These are phyloP conservation scores for Falco cherrug DNA, from an alignment of 2,797 vertebrate genomes.

Conservation along the genomic window DNA sequence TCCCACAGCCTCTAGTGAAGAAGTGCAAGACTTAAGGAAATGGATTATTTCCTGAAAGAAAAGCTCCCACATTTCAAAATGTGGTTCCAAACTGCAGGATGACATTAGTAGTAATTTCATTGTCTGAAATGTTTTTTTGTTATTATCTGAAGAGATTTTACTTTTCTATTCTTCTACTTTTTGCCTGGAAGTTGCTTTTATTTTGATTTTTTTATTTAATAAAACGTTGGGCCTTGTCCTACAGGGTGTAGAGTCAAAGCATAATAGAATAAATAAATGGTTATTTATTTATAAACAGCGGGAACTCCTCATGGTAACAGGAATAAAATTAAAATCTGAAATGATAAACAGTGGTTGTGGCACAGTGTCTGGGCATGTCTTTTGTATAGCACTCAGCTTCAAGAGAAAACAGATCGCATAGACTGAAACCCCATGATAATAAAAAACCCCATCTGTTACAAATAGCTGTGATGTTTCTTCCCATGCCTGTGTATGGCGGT, in stretches of 20 bases:
- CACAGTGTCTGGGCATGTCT: neutral
- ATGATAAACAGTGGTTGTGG: neutral
- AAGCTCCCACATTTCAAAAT: neutral
- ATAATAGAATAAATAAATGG: neutral
- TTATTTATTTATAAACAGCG: conserved; percentile 21
- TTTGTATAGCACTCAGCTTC: neutral
- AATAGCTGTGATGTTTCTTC: neutral
- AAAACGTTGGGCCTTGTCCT: neutral
- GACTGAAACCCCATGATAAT: neutral
- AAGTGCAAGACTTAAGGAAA: neutral
- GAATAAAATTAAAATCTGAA: conserved; percentile 13
- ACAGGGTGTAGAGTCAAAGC: neutral
- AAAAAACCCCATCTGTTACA: neutral
- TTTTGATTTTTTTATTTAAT: neutral
- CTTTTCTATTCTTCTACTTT: neutral
- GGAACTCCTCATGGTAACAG: neutral
- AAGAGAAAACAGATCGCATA: neutral
- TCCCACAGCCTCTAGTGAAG: neutral
- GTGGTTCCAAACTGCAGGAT: neutral
- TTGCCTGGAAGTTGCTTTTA: neutral
- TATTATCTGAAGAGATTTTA: neutral
- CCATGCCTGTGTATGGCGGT: neutral
- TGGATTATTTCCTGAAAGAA: neutral
- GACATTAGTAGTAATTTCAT: neutral
- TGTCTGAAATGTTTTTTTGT: neutral